Evolutionary conservation across 2,113 vertebrate species (phyloP), one percentile per base, ranked within the genome.

Genomic region (Triplophysa dalaica): DNA sequence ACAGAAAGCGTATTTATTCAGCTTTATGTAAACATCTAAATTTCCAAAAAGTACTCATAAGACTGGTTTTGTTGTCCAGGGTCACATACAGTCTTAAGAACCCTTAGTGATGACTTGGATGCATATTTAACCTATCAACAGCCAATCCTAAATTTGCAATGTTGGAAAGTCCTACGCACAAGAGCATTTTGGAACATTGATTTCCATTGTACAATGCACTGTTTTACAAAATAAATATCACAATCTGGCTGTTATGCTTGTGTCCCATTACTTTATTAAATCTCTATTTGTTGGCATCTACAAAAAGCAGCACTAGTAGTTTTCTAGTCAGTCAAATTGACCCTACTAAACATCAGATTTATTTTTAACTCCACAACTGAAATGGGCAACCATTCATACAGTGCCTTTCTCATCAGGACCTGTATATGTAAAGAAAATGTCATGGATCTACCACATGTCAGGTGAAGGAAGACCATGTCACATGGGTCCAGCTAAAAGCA

Each of bases 401-500:
- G 13, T 69, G 21, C 43, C 17, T 2, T 21, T 50, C 26, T 69
- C 21, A 67, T 8, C 21, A 67, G 43, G 38, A 13, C 64, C 19
- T 45, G 38, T 33, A 33, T 33, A 43, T 67, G 21, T 21, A 13
- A 43, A 67, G 21, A 58, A 21, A 58, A 58, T 2, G 1, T 58
- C 9, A 58, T 10, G 9, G 19, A 21, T 58, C 8, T 10, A n/a
- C 19, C 54, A 21, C 19, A 58, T 21, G 54, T 58, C 54, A 58
- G 54, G 54, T 58, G 19, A 22, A 13, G 66, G 45, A 68, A 68
- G 65, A 45, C 65, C 21, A 24, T 33, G 8, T 56, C 69, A 33
- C 17, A n/a, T 21, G 22, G 58, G 45, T 72, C 33, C 60, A 50
- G 63, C 43, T 73, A 11, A 79, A 70, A 79, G 72, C 72, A 45